Evolutionary conservation across 1,140 invertebrate species (phyloP).

Genomic region (Mycetomoellerius zeteki): DNA sequence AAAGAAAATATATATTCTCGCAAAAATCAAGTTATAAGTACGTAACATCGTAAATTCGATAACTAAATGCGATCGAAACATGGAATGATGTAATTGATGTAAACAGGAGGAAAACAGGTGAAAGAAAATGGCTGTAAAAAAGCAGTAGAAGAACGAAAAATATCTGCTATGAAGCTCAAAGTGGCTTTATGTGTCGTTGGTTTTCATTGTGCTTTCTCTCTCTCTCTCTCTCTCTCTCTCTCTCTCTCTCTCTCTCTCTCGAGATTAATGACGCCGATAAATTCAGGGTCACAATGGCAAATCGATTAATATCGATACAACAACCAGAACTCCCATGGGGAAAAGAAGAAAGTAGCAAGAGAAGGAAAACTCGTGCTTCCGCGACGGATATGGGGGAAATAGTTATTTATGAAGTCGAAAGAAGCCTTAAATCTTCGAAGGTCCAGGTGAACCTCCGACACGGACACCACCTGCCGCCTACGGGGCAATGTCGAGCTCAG

Average conservation of each 20-base stretch:
- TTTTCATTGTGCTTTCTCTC: constrained; percentile 15
- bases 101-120: background rate
- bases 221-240: background rate
- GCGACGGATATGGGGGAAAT: constrained; percentile 38
- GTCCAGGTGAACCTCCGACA: constrained; percentile 76
- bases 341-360: background rate
- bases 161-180: constrained; percentile 28
- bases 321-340: background rate
- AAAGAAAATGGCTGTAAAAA: constrained; percentile 26
- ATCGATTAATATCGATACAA: constrained; percentile 66
- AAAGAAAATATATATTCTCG: constrained; percentile 43
- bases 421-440: constrained; percentile 69
- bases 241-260: background rate
- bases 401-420: constrained; percentile 77
- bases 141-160: background rate
- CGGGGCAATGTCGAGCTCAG: constrained; percentile 45
- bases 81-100: background rate
- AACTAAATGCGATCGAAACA: constrained; percentile 3
- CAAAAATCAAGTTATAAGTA: background rate
- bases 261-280: constrained; percentile 44
- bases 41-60: constrained; percentile 29
- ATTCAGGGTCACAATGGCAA: constrained; percentile 42
- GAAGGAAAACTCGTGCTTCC: constrained; percentile 40
- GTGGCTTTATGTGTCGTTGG: constrained; percentile 45
- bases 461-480: constrained; percentile 79